phyloP scores from a whole-genome alignment of 2,797 vertebrate species.

The Hybognathus amarus region DNA sequence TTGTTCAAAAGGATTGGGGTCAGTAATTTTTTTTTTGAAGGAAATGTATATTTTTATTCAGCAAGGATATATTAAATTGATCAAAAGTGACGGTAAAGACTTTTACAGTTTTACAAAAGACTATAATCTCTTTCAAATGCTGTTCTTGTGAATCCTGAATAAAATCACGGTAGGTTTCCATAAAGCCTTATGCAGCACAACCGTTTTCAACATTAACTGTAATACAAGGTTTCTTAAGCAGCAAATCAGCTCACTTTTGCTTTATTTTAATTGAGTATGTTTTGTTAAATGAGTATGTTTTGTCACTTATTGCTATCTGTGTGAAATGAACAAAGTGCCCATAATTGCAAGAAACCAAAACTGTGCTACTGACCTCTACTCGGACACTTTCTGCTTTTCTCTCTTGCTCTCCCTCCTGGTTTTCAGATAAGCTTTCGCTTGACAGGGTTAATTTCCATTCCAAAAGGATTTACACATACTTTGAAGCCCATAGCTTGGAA shows the following conservation, averaged over 20 bases:
- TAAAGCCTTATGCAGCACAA: not conserved
- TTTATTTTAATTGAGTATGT: not conserved
- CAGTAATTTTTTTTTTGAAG: not conserved
- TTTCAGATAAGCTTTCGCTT: slow-evolving; percentile 16
- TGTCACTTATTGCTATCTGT: not conserved
- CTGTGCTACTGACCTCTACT: slow-evolving; percentile 19
- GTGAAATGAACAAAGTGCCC: slow-evolving; percentile 7
- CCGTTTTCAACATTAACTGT: not conserved
- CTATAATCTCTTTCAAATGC: not conserved
- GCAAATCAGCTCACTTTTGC: not conserved
- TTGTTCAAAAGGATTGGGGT: not conserved
- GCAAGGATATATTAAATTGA: not conserved
- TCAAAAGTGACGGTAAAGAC: not conserved
- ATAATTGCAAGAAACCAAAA: slow-evolving; percentile 14
- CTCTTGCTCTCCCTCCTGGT: slow-evolving; percentile 15
- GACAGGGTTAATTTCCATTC: slow-evolving; percentile 40
- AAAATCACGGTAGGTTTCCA: not conserved
- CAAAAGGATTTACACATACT: slow-evolving; percentile 20
- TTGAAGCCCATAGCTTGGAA: slow-evolving; percentile 23
- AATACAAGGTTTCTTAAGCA: not conserved
- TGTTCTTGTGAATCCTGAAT: not conserved
- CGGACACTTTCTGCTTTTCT: not conserved
- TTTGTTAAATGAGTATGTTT: not conserved
- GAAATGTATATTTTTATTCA: not conserved
- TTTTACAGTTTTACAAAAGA: not conserved